Evolutionary conservation across 2,888 invertebrate genomes (phyloP).

Genomic region (Plebejus melissa): DNA sequence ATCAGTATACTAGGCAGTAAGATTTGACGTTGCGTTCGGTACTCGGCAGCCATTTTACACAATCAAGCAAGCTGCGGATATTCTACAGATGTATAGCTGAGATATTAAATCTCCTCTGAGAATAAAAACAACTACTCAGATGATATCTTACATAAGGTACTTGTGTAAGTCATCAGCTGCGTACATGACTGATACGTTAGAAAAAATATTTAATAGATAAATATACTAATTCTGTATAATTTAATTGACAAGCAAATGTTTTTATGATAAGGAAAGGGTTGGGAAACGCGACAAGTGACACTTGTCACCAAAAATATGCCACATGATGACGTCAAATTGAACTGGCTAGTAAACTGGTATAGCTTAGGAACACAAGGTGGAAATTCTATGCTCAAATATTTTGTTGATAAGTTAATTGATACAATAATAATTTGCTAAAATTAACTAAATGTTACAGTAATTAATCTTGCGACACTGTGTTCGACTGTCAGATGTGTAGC

Average conservation of each 20-base stretch:
- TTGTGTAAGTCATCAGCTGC: background rate
- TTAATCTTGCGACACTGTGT: conserved; percentile 50
- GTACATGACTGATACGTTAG: too few relatives aligned
- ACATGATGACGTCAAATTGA: background rate
- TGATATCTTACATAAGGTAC: background rate
- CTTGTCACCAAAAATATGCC: background rate
- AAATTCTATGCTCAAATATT: conserved; percentile 70
- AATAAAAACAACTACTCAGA: background rate
- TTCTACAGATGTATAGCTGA: too few relatives aligned
- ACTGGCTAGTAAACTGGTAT: background rate
- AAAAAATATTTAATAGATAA: too few relatives aligned
- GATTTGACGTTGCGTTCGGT: background rate
- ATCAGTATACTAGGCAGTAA: background rate
- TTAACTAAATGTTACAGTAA: conserved; percentile 42
- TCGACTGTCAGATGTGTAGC: conserved; percentile 58
- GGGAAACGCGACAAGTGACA: too few relatives aligned
- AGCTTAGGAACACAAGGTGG: conserved; percentile 33
- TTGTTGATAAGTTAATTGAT: conserved; percentile 45
- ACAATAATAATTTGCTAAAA: conserved; percentile 28
- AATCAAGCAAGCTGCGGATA: background rate
- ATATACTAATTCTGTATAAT: background rate
- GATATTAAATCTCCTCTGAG: too few relatives aligned
- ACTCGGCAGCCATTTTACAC: too few relatives aligned
- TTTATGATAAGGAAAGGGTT: background rate
- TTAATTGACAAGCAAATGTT: background rate